phyloP scores from a whole-genome alignment of 2,113 vertebrate species.

The Neomonachus schauinslandi region DNA sequence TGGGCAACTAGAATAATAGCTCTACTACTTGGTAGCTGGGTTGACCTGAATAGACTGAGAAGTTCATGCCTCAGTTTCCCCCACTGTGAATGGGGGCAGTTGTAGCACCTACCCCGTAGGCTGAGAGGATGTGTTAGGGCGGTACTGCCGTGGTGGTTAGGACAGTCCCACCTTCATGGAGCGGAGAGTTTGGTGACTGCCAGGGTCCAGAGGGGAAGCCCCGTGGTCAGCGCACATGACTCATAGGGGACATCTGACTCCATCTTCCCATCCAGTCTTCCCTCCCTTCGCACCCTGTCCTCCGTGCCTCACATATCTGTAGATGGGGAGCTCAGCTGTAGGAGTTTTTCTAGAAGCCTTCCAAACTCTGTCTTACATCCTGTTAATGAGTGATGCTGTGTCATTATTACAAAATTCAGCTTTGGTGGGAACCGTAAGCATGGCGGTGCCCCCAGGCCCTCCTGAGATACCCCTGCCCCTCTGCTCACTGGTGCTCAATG shows the following conservation, averaged over 20 bases:
- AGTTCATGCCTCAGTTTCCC: not conserved
- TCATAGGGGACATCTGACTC: not conserved
- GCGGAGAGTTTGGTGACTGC: not conserved
- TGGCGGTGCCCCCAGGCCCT: not conserved
- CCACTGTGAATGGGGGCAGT: not conserved
- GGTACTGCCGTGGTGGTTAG: not conserved
- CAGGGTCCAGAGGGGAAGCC: not conserved
- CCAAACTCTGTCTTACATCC: not conserved
- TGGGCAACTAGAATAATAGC: not conserved
- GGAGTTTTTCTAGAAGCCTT: not conserved
- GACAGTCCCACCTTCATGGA: not conserved
- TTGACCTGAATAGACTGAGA: not conserved
- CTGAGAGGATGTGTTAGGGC: not conserved
- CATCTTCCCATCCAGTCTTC: not conserved
- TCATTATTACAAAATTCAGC: not conserved
- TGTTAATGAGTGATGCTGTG: not conserved
- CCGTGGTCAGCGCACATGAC: not conserved
- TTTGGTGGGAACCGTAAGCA: not conserved
- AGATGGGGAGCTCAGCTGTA: not conserved
- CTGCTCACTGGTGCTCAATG: not conserved
- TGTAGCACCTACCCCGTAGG: not conserved
- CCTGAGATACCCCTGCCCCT: not conserved
- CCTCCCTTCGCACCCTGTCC: not conserved
- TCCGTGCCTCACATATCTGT: not conserved
- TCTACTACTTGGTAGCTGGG: not conserved